These are phyloP conservation scores for Hyperopisus bebe DNA, from an alignment of 2,113 vertebrate genomes.

Conservation along the genomic window DNA sequence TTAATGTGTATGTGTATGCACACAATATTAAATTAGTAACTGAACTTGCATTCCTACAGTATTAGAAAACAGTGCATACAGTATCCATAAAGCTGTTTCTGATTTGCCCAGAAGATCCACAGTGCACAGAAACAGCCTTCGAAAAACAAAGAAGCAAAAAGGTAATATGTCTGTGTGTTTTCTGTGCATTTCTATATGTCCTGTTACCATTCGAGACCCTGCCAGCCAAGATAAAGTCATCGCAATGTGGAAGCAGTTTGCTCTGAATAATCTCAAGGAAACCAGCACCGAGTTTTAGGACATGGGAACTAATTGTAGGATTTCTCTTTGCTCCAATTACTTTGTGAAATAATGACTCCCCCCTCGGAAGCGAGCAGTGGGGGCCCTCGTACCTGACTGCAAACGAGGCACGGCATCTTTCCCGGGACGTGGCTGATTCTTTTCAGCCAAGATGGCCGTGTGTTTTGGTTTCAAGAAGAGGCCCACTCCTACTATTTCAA, in stretches of 20 bases:
- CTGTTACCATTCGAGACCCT: background rate
- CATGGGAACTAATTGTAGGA: slow-evolving; percentile 1
- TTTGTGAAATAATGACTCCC: background rate
- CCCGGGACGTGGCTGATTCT: background rate
- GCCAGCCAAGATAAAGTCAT: background rate
- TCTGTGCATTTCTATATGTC: background rate
- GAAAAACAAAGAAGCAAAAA: background rate
- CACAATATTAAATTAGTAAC: background rate
- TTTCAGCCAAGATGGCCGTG: background rate
- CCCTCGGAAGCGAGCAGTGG: background rate
- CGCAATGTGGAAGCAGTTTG: background rate
- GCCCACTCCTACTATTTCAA: background rate
- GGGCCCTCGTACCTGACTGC: background rate
- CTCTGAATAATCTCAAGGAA: background rate
- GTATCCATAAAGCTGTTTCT: background rate
- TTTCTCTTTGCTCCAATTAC: background rate
- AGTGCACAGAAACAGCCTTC: background rate
- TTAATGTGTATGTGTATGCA: background rate
- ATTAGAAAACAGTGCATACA: background rate
- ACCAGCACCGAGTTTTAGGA: background rate
- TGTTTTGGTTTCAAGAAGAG: background rate
- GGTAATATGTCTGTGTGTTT: background rate
- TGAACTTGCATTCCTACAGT: background rate
- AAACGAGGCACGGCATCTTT: background rate
- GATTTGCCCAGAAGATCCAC: background rate